Evolutionary conservation across 2,797 vertebrate species (phyloP).

Genomic region (Gorsachius magnificus): DNA sequence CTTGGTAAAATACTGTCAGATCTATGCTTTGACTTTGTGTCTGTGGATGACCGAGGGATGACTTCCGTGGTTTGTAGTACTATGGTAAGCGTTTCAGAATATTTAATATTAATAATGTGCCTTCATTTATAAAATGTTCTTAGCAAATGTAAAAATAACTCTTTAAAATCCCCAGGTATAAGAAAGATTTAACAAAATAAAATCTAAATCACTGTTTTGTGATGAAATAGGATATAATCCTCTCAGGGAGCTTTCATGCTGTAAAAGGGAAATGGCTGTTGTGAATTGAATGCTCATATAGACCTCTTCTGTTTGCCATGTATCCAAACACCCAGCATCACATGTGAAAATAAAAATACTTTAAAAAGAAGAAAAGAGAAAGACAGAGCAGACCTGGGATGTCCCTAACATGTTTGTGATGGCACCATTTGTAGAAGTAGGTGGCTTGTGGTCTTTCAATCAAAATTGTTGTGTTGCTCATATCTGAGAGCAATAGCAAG

Average conservation of each 20-base stretch:
- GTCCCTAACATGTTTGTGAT: not conserved
- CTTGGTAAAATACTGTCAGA: not conserved
- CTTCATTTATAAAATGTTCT: not conserved
- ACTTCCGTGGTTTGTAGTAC: not conserved
- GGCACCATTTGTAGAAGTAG: not conserved
- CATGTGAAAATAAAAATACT: not conserved
- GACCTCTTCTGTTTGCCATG: not conserved
- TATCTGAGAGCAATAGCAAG: not conserved
- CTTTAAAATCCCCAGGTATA: not conserved
- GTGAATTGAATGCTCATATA: not conserved
- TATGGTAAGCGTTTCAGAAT: not conserved
- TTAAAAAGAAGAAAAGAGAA: not conserved
- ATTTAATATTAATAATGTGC: not conserved
- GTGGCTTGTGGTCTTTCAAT: not conserved
- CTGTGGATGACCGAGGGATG: not conserved
- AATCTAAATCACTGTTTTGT: not conserved
- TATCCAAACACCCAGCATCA: not conserved
- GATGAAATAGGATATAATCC: slow-evolving; percentile 11
- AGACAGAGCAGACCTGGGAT: not conserved
- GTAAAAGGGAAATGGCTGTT: not conserved
- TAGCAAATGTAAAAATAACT: not conserved
- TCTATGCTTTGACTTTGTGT: not conserved
- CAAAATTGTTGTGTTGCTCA: not conserved
- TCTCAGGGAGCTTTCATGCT: not conserved
- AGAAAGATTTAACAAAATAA: slow-evolving; percentile 7